Evolutionary conservation across 2,797 vertebrate species (phyloP).

Genomic region (Notolepis coatsorum): DNA sequence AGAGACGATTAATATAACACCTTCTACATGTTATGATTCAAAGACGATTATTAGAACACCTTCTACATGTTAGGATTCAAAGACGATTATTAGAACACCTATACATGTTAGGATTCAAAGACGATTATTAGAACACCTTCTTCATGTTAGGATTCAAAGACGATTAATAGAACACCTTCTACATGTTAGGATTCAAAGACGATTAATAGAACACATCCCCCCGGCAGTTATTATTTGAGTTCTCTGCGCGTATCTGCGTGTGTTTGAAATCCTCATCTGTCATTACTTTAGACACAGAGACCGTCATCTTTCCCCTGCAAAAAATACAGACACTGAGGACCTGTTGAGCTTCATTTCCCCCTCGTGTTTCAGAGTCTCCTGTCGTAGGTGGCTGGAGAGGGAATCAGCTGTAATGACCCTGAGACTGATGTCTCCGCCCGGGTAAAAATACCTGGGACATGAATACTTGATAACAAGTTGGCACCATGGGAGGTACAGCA

Average conservation of each 20-base stretch:
- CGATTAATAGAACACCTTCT: background rate
- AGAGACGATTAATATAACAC: no score
- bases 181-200: background rate
- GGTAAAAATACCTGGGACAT: constrained; percentile 68
- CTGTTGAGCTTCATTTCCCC: background rate
- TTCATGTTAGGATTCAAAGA: no score
- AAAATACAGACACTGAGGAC: background rate
- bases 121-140: no score
- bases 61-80: no score
- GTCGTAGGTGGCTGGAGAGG: constrained; percentile 15
- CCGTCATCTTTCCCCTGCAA: constrained; percentile 7
- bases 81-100: no score
- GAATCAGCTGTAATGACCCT: constrained; percentile 23
- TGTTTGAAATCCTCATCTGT: no score
- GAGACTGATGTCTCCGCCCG: constrained; percentile 40
- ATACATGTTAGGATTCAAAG: no score
- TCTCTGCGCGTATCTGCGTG: no score
- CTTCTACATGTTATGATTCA: no score
- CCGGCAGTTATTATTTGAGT: background rate
- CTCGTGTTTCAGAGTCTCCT: constrained; percentile 11
- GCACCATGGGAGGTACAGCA: constrained; percentile 9
- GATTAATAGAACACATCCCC: background rate
- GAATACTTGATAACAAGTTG: constrained; percentile 59
- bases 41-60: no score
- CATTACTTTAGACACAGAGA: background rate